These are phyloP conservation scores for Lycodopsis pacificus DNA, from an alignment of 2,797 vertebrate genomes.

Conservation along the genomic window DNA sequence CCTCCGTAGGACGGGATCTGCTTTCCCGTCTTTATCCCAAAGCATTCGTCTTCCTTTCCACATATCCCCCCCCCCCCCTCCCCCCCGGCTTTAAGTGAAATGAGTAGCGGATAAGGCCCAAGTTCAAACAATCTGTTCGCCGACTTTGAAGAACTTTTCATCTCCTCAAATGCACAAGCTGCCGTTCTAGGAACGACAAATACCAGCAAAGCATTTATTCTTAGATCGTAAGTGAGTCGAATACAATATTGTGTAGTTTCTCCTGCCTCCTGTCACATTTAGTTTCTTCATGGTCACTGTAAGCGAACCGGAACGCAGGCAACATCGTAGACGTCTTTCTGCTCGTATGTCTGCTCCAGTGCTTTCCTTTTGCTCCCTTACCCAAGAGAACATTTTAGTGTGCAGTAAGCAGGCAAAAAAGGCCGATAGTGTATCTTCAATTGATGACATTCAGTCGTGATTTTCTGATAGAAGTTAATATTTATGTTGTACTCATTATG, in stretches of 20 bases:
- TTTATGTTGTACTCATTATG: not conserved
- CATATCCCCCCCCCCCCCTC: slow-evolving; percentile 6
- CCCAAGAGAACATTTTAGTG: not conserved
- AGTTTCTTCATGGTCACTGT: not conserved
- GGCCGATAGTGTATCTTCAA: not conserved
- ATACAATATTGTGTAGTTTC: not conserved
- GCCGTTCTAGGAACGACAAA: slow-evolving; percentile 12
- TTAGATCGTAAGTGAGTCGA: not conserved
- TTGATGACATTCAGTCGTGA: not conserved
- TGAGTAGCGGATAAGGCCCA: slow-evolving; percentile 34
- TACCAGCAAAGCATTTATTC: slow-evolving; percentile 4
- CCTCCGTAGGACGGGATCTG: slow-evolving; percentile 45
- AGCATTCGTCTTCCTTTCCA: slow-evolving; percentile 30
- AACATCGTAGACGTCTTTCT: not conserved
- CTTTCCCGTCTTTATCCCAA: slow-evolving; percentile 40
- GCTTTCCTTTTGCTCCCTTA: not conserved
- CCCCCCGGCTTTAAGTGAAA: slow-evolving; percentile 46
- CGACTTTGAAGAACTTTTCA: slow-evolving; percentile 57
- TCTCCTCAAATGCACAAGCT: not conserved
- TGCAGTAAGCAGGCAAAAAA: not conserved
- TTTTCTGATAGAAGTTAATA: not conserved
- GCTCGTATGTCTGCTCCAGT: not conserved
- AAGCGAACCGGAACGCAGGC: not conserved
- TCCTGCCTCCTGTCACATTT: not conserved
- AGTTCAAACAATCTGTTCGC: slow-evolving; percentile 45